phyloP scores from a whole-genome alignment of 2,888 invertebrate species.

The Eledone cirrhosa region DNA sequence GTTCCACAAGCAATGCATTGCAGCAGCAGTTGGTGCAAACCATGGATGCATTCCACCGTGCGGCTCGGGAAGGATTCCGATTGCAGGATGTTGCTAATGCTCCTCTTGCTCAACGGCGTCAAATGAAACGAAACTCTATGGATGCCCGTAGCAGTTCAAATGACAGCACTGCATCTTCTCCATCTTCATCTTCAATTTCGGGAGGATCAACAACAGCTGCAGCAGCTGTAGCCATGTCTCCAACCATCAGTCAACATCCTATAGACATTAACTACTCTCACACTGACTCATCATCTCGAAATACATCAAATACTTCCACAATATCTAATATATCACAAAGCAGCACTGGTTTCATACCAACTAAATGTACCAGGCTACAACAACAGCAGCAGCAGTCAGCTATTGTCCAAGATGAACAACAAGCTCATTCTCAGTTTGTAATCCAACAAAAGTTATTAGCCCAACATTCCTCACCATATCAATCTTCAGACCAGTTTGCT shows the following conservation, averaged over 20 bases:
- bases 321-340: slow-evolving; percentile 48
- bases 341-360: slow-evolving; percentile 58
- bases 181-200: slow-evolving; percentile 36
- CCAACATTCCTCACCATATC: no score
- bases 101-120: slow-evolving; percentile 76
- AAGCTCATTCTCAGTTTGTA: no score
- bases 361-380: slow-evolving; percentile 34
- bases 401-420: no score
- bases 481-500: background rate
- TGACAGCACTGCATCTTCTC: slow-evolving; percentile 52
- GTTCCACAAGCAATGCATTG: slow-evolving; percentile 67
- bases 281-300: slow-evolving; percentile 47
- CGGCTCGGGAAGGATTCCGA: slow-evolving; percentile 78
- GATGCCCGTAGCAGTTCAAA: slow-evolving; percentile 59
- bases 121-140: slow-evolving; percentile 69
- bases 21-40: slow-evolving; percentile 73
- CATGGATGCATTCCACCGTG: slow-evolving; percentile 76
- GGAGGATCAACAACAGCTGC: slow-evolving; percentile 35
- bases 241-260: slow-evolving; percentile 10
- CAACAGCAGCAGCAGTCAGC: slow-evolving; percentile 35
- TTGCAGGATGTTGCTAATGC: slow-evolving; percentile 78
- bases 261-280: slow-evolving; percentile 21
- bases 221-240: slow-evolving; percentile 19
- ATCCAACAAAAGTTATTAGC: no score
- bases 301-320: slow-evolving; percentile 50